These are phyloP conservation scores for Sinocyclocheilus grahami DNA, from an alignment of 2,113 vertebrate genomes.

Conservation along the genomic window DNA sequence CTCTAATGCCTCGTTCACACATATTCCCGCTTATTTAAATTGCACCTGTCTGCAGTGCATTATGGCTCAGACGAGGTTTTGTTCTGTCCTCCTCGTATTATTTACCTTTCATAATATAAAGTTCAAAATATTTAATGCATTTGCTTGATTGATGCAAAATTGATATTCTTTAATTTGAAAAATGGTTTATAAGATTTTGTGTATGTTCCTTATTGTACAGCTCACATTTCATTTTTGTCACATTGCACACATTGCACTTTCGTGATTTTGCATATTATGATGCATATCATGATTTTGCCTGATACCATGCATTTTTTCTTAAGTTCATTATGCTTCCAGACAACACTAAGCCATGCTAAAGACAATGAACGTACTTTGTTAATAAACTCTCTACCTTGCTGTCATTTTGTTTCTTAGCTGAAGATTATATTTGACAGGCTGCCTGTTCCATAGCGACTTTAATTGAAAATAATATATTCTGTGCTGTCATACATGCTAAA, in stretches of 20 bases:
- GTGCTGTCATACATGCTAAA: slow-evolving; percentile 1
- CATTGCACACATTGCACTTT: background rate
- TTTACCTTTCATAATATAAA: too few relatives aligned
- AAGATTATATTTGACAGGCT: slow-evolving; percentile 22
- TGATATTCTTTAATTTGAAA: too few relatives aligned
- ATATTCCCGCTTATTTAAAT: too few relatives aligned
- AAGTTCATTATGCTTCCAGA: background rate
- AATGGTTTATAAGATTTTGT: background rate
- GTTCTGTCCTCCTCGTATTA: too few relatives aligned
- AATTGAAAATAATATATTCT: slow-evolving; percentile 29
- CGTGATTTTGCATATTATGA: background rate
- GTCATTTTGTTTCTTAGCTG: background rate
- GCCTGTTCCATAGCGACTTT: background rate
- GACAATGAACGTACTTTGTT: background rate
- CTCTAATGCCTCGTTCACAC: too few relatives aligned
- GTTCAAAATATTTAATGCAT: too few relatives aligned
- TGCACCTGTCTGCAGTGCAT: too few relatives aligned
- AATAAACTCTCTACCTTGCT: background rate
- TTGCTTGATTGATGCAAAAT: background rate
- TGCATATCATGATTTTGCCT: background rate
- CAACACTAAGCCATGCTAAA: background rate
- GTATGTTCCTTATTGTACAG: background rate
- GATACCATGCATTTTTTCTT: background rate
- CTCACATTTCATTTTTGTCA: background rate
- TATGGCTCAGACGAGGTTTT: too few relatives aligned